phyloP scores from a whole-genome alignment of 2,797 vertebrate species.

The Antrozous pallidus region DNA sequence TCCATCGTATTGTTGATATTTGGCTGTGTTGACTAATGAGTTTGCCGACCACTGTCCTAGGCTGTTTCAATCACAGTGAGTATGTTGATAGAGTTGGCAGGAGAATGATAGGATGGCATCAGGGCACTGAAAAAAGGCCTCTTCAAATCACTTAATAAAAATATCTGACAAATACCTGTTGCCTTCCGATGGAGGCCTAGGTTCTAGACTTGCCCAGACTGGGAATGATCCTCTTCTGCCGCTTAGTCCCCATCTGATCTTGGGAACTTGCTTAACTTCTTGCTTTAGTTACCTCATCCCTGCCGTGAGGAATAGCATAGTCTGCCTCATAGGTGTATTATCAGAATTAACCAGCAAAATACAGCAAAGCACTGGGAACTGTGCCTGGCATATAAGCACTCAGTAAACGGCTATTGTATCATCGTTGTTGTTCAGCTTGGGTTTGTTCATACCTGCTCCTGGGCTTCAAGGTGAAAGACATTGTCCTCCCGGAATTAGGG shows the following conservation, averaged over 20 bases:
- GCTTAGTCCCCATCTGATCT: neutral
- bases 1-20: too few species aligned
- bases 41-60: too few species aligned
- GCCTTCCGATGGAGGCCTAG: neutral
- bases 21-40: too few species aligned
- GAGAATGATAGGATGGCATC: neutral
- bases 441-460: neutral
- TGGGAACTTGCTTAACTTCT: neutral
- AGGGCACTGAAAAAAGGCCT: neutral
- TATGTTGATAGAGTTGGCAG: neutral
- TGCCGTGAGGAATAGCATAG: neutral
- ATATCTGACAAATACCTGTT: neutral
- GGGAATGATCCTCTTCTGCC: neutral
- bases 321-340: neutral
- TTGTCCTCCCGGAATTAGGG: neutral
- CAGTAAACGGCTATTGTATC: neutral
- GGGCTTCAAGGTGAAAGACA: neutral
- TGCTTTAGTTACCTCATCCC: neutral
- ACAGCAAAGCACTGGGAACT: neutral
- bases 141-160: neutral
- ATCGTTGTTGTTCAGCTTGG: neutral
- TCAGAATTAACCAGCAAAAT: conserved; percentile 4
- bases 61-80: neutral
- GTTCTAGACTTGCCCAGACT: neutral
- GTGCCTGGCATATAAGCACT: neutral